phyloP scores from a whole-genome alignment of 2,797 vertebrate species.

The Anguilla obscura region DNA sequence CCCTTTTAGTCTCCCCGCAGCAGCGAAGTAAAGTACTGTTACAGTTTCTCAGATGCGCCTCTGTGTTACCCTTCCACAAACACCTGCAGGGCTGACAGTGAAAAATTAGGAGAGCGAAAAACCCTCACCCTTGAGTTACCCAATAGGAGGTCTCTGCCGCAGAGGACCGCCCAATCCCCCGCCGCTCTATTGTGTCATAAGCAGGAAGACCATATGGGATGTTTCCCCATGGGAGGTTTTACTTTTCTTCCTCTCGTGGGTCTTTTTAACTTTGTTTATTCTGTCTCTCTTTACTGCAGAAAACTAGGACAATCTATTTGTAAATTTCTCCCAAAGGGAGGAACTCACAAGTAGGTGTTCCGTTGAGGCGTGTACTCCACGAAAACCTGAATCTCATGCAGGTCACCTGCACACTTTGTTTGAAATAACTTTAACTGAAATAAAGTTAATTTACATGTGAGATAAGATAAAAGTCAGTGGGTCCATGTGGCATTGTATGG shows the following conservation, averaged over 20 bases:
- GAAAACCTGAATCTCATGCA: not conserved
- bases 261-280: constrained; percentile 4
- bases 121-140: not conserved
- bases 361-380: not conserved
- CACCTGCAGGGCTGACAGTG: not conserved
- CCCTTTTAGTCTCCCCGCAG: not conserved
- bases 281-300: not conserved
- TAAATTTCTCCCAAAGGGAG: not conserved
- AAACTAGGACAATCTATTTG: not conserved
- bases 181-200: not conserved
- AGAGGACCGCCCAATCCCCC: not conserved
- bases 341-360: not conserved
- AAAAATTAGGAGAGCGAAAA: not conserved
- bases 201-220: not conserved
- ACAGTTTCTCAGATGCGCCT: not conserved
- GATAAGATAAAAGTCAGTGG: constrained; percentile 58
- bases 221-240: not conserved
- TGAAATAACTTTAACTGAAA: constrained; percentile 3
- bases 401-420: not conserved
- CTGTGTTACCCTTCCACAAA: not conserved
- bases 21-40: not conserved
- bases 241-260: not conserved
- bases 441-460: constrained; percentile 67
- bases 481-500: constrained; percentile 31
- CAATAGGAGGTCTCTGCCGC: not conserved